Base-by-base conservation (phyloP, 2,113 vertebrate genomes). In the Sardina pilchardus region DNA sequence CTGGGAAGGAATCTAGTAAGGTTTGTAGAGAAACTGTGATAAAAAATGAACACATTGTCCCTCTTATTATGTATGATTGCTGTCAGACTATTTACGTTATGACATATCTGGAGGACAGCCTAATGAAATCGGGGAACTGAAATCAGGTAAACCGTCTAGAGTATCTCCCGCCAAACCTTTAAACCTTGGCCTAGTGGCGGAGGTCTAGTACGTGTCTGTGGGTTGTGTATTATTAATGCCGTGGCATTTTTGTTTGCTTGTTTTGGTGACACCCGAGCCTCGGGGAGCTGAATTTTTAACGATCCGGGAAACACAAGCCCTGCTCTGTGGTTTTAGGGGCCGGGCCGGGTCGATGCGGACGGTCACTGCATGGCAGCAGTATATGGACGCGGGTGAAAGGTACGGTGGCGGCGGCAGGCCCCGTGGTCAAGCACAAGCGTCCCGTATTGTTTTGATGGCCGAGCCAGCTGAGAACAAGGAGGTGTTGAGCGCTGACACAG, bases 281-380 rank as follows among this genome's bases (percentile, higher is more conserved):
- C 89, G 0, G 17, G 67, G 89, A 87, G 86, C 89, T 94, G 86
- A 89, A 95, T 93, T 91, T 92, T 94, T 94, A 92, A 94, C 86
- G 88, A 89, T 87, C 78, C 6, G 1, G 63, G 30, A 93, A 93
- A 94, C 89, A 85, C 24, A 88, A 95, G 89, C 91, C 34, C 34
- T 67, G 48, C 53, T 56, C 75, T 88, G 88, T 7, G 88, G 82
- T 90, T 90, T 91, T 82, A 71, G 19, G 71, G 84, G 78, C 84
- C 83, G 83, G 88, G 43, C 34, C 14, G 47, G 56, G 21, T 59
- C 82, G 50, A 44, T 87, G 83, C 53, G 43, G 26, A 53, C 82
- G 16, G 63, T 83, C 63, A 67, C 6, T n/a, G 59, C n/a, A n/a
- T 53, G 50, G 19, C 39, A 42, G 39, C 39, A 42, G 39, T 42